Conservation (phyloP, 1,140 invertebrate species). For the Capitella teleta region DNA sequence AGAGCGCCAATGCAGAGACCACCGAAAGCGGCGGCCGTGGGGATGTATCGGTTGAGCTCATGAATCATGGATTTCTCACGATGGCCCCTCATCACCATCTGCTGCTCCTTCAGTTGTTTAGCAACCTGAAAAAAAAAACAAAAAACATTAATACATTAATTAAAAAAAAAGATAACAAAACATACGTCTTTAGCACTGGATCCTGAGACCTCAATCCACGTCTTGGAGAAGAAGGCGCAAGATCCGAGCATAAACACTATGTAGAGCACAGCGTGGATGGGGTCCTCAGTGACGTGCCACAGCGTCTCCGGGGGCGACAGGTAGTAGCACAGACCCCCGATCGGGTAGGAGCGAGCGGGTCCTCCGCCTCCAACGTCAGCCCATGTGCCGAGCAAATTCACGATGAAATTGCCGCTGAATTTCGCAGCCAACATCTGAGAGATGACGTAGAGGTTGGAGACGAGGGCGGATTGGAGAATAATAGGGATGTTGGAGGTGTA, state of each 20-base stretch:
- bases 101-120: constrained; percentile 98
- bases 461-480: constrained; percentile 94
- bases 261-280: constrained; percentile 91
- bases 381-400: constrained; percentile 98
- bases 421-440: constrained; percentile 98
- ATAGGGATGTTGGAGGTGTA: constrained; percentile 99
- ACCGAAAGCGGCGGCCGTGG: constrained; percentile 98
- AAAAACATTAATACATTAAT: no score
- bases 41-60: constrained; percentile 97
- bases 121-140: constrained; percentile 66
- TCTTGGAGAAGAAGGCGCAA: constrained; percentile 99
- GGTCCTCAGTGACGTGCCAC: constrained; percentile 88
- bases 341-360: constrained; percentile 82
- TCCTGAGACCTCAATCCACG: constrained; percentile 99
- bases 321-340: constrained; percentile 97
- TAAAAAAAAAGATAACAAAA: no score
- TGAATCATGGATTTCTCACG: constrained; percentile 99
- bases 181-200: constrained; percentile 98
- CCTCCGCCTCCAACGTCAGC: constrained; percentile 93
- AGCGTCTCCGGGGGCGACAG: constrained; percentile 96
- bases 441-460: constrained; percentile 98
- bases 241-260: constrained; percentile 99
- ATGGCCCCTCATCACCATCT: constrained; percentile 99
- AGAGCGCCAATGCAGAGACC: constrained; percentile 95
- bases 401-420: constrained; percentile 92